phyloP scores from a whole-genome alignment of 2,797 vertebrate species.

The Gymnothorax javanicus region DNA sequence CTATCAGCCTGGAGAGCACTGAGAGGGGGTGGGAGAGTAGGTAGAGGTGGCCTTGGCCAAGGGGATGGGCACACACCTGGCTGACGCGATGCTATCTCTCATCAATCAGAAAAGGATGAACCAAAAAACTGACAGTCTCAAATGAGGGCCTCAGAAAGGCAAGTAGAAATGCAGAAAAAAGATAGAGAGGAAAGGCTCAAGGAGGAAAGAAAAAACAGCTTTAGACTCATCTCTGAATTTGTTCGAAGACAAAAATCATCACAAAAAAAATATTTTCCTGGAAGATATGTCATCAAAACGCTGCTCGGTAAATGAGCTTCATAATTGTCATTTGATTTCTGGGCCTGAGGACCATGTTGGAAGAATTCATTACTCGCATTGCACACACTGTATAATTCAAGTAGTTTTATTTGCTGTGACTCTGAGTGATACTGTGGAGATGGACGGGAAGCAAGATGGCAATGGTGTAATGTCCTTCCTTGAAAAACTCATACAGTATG shows the following conservation, averaged over 20 bases:
- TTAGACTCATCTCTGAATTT: neutral
- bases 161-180: neutral
- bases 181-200: neutral
- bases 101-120: neutral
- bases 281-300: neutral
- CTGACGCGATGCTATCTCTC: conserved; percentile 5
- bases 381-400: neutral
- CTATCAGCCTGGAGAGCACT: conserved; percentile 27
- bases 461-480: neutral
- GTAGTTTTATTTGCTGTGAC: neutral
- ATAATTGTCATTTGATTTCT: neutral
- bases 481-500: neutral
- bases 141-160: neutral
- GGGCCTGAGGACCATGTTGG: neutral
- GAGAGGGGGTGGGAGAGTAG: too few species aligned
- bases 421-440: neutral
- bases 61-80: neutral
- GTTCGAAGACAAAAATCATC: neutral
- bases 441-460: neutral
- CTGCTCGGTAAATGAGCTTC: neutral
- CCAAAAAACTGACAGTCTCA: neutral
- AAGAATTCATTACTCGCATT: neutral
- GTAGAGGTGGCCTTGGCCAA: neutral
- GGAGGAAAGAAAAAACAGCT: neutral
- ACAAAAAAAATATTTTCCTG: neutral